Evolutionary conservation across 2,888 invertebrate species (phyloP).

Genomic region (Drosophila diplacantha): DNA sequence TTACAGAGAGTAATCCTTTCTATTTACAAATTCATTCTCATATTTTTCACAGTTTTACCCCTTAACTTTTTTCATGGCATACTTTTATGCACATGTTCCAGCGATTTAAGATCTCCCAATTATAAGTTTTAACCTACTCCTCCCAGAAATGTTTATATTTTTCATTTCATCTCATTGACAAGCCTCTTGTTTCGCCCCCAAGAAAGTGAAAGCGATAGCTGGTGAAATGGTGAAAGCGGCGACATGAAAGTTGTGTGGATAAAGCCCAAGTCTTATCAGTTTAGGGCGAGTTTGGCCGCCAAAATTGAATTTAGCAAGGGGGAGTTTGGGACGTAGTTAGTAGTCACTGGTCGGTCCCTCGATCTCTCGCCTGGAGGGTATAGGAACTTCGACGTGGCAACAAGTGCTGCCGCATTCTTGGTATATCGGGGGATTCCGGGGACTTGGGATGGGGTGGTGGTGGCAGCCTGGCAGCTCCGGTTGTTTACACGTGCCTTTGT

Average conservation of each 20-base stretch:
- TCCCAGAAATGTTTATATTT: not conserved
- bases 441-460: conserved; percentile 3
- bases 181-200: conserved; percentile 3
- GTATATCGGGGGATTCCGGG: conserved; percentile 48
- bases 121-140: not conserved
- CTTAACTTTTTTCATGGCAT: not conserved
- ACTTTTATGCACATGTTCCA: not conserved
- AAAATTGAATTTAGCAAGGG: conserved; percentile 36
- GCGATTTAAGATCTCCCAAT: no score
- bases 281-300: conserved; percentile 32
- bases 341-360: conserved; percentile 3
- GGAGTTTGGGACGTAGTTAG: conserved; percentile 9
- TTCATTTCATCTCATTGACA: not conserved
- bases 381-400: conserved; percentile 49
- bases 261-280: conserved; percentile 30
- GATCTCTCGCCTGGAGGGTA: conserved; percentile 41
- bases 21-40: not conserved
- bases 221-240: conserved; percentile 26
- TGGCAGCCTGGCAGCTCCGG: conserved; percentile 54
- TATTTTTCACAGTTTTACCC: no score
- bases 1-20: no score
- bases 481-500: conserved; percentile 73
- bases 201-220: conserved; percentile 3
- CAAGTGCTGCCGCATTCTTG: conserved; percentile 48
- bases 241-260: conserved; percentile 22